These are phyloP conservation scores for Chaenodraco wilsoni DNA, from an alignment of 2,797 vertebrate genomes.

Conservation along the genomic window DNA sequence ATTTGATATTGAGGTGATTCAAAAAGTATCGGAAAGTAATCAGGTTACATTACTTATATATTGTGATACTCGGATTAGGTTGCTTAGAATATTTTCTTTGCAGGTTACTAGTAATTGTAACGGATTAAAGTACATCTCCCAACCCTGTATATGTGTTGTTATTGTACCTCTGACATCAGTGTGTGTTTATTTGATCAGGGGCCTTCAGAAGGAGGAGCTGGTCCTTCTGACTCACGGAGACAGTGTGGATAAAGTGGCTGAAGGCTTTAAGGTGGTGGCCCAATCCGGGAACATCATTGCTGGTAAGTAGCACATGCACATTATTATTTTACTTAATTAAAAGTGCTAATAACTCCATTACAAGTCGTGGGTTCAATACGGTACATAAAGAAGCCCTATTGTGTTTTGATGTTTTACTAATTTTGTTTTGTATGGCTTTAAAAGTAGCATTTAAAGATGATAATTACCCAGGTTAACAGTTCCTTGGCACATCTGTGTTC, in stretches of 20 bases:
- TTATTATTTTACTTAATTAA: too few species aligned
- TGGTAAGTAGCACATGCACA: conserved; percentile 77
- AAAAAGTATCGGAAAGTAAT: too few species aligned
- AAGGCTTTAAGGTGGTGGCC: conserved; percentile 97
- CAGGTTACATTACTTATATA: too few species aligned
- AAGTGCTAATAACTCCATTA: too few species aligned
- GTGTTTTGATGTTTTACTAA: not conserved
- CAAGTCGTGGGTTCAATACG: too few species aligned
- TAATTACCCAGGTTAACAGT: not conserved
- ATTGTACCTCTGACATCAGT: conserved; percentile 12
- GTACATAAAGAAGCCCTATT: not conserved
- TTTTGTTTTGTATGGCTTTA: not conserved
- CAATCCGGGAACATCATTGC: conserved; percentile 97
- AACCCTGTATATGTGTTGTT: not conserved
- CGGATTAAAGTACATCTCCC: too few species aligned
- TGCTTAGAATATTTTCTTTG: too few species aligned
- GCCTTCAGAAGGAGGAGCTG: conserved; percentile 97
- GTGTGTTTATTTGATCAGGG: conserved; percentile 78
- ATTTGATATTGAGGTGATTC: too few species aligned
- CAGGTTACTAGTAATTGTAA: too few species aligned
- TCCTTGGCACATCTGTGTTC: not conserved
- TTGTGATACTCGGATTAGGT: too few species aligned
- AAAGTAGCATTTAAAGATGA: not conserved
- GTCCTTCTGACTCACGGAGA: conserved; percentile 97
- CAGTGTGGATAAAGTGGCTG: conserved; percentile 98